Conservation (phyloP, 2,888 invertebrate genomes). For the Drosophila nigricruria region DNA sequence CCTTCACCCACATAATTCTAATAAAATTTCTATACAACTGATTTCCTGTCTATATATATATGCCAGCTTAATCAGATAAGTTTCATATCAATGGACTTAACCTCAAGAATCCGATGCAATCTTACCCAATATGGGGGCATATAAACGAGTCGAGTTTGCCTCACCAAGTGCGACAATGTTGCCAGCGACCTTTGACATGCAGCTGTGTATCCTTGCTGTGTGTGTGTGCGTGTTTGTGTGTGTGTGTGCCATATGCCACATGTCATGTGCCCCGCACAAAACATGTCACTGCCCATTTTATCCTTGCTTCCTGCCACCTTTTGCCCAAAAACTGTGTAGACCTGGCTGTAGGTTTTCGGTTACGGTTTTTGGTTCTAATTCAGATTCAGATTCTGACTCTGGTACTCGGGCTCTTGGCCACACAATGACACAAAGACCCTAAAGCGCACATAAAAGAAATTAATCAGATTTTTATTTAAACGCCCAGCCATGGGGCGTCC, state of each 20-base stretch:
- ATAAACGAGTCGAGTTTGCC: conserved; percentile 4
- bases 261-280: conserved; percentile 73
- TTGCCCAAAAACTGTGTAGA: conserved; percentile 26
- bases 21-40: conserved; percentile 15
- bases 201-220: conserved; percentile 58
- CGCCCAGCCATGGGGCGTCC: conserved; percentile 69
- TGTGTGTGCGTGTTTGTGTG: conserved; percentile 9
- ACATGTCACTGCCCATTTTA: conserved; percentile 75
- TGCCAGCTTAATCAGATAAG: conserved; percentile 33
- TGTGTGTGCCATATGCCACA: conserved; percentile 62
- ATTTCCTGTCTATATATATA: neutral
- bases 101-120: conserved; percentile 50
- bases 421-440: conserved; percentile 78
- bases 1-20: conserved; percentile 10
- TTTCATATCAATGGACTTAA: conserved; percentile 36
- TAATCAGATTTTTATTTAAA: conserved; percentile 82
- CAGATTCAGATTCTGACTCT: conserved; percentile 9
- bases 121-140: conserved; percentile 47
- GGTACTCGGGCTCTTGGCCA: conserved; percentile 42
- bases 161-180: conserved; percentile 48
- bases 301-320: conserved; percentile 75
- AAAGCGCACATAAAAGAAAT: conserved; percentile 74
- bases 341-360: conserved; percentile 26
- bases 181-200: conserved; percentile 64
- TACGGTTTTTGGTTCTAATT: conserved; percentile 23